phyloP scores from a whole-genome alignment of 2,797 vertebrate genomes.

The Poecile montanus region DNA sequence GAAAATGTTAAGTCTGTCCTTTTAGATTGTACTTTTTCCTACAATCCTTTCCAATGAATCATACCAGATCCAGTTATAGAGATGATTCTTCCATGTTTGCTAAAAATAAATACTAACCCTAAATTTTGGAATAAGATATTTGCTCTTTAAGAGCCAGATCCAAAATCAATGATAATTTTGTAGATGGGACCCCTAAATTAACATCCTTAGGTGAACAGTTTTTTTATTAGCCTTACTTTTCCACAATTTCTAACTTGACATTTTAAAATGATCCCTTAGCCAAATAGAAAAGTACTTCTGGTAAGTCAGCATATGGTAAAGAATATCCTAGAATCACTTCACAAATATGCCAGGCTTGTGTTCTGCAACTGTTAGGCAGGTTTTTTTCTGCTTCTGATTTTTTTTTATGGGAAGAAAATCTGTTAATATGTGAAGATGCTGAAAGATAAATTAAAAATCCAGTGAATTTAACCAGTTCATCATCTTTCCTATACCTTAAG shows the following conservation, averaged over 20 bases:
- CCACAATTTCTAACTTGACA: constrained; percentile 51
- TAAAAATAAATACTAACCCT: constrained; percentile 57
- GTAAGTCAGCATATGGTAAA: constrained; percentile 70
- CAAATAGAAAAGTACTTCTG: constrained; percentile 59
- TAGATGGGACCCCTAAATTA: constrained; percentile 18
- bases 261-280: constrained; percentile 63
- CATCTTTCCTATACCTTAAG: neutral
- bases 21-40: constrained; percentile 47
- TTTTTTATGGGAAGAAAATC: constrained; percentile 59
- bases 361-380: constrained; percentile 56
- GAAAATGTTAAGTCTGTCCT: constrained; percentile 46
- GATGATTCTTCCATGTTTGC: constrained; percentile 46
- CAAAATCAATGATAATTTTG: neutral
- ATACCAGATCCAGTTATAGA: constrained; percentile 48
- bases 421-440: constrained; percentile 39
- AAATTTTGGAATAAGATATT: constrained; percentile 36
- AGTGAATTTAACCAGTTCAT: neutral
- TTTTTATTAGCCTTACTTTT: constrained; percentile 46
- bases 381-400: constrained; percentile 44
- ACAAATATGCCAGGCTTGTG: constrained; percentile 66
- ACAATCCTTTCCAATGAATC: constrained; percentile 41
- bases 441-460: constrained; percentile 20
- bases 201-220: constrained; percentile 12
- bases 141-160: neutral
- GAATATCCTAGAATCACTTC: constrained; percentile 69